Evolutionary conservation across 2,113 vertebrate species (phyloP), one percentile per base, ranked within the genome.

Genomic region (Pseudorasbora parva): DNA sequence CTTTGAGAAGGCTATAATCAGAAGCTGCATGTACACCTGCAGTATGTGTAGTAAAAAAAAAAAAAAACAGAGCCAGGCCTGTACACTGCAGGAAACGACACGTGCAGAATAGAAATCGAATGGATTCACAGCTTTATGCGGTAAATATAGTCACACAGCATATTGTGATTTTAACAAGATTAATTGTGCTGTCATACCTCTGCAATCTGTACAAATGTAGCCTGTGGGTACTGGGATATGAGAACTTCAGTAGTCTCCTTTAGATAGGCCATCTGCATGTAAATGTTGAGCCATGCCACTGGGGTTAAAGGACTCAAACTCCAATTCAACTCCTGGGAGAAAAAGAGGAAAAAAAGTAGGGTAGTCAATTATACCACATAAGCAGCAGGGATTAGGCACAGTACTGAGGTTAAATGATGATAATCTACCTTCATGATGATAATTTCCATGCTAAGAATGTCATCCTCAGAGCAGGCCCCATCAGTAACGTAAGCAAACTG

Each of bases 401-500:
- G 27, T 56, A 30, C 69, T 45, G 27, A 23, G 15, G 33, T 33
- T 47, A 45, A 57, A 37, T 17, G 0, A 73, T 9, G 54, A 19
- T 19, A 75, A 76, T 8, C 75, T 85, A 98, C 98, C 97, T 98
- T 97, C 97, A 99, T 96, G 84, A 99, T 94, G 62, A 97, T 96
- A 76, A 99, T 89, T 88, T 99, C 98, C 97, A 99, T 99, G 71
- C 88, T 95, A 49, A 98, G 94, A 85, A 99, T 98, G 87, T 98
- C 97, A 8, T 98, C 97, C 88, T 97, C 97, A 3, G 95, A 96
- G 89, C 98, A 99, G 83, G 97, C 97, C 25, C 97, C 96, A n/a
- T 99, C 97, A 25, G 98, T 98, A 62, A 99, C 96, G 0, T 98
- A 99, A 0, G 97, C 97, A 92, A 99, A 99, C 91, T 98, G 96